These are phyloP conservation scores for Dicrostonyx torquatus DNA, from an alignment of 2,797 vertebrate genomes.

Conservation along the genomic window DNA sequence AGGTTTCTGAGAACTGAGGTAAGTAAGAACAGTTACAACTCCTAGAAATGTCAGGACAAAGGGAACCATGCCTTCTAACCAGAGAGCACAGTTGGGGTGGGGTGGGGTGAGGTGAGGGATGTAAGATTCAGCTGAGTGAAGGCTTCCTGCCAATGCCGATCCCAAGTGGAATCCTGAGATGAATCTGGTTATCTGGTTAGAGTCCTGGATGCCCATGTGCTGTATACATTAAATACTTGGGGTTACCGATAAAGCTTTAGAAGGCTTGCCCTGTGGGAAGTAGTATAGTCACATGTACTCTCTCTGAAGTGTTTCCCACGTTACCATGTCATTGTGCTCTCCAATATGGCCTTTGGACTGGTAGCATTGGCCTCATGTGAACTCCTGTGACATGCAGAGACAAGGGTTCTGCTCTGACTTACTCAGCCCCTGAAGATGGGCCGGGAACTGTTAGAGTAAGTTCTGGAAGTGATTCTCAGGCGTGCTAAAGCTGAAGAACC, in stretches of 20 bases:
- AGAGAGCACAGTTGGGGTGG: background rate
- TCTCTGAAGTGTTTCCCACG: background rate
- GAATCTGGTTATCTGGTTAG: background rate
- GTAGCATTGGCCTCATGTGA: background rate
- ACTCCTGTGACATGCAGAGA: slow-evolving; percentile 3
- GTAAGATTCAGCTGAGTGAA: background rate
- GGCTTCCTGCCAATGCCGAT: background rate
- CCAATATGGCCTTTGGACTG: background rate
- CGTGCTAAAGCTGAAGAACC: background rate
- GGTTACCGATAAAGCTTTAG: background rate
- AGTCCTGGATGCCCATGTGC: background rate
- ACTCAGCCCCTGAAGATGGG: background rate
- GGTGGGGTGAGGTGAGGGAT: background rate
- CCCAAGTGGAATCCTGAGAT: background rate
- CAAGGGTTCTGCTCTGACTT: background rate
- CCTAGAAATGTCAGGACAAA: background rate
- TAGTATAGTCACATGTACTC: background rate
- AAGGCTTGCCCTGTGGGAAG: background rate
- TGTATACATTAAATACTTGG: background rate
- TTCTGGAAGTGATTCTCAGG: background rate
- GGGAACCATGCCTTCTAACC: background rate
- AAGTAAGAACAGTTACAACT: background rate
- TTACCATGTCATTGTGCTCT: background rate
- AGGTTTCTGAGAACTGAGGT: background rate
- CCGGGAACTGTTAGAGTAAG: background rate